Conservation (phyloP, 2,797 vertebrate species). For the Heteromormyrus szaboi region DNA sequence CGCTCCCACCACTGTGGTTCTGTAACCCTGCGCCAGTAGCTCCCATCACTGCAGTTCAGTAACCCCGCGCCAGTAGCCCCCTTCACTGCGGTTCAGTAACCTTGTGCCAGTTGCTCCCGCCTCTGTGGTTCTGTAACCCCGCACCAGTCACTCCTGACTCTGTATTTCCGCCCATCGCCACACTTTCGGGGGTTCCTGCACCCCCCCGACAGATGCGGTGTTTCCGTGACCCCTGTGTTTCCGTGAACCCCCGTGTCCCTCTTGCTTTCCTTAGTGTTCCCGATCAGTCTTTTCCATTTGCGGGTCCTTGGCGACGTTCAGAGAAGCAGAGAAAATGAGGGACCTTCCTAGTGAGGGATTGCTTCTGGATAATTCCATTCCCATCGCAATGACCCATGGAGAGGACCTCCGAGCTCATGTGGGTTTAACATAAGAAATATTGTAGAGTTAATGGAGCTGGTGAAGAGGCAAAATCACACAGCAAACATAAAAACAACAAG, state of each 20-base stretch:
- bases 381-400: background rate
- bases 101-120: background rate
- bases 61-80: background rate
- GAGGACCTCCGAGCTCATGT: background rate
- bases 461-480: background rate
- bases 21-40: too few species aligned
- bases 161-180: background rate
- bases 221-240: background rate
- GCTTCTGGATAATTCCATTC: background rate
- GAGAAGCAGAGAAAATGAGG: background rate
- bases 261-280: background rate
- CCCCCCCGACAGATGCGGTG: background rate
- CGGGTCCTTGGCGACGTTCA: background rate
- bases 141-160: background rate
- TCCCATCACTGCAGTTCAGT: too few species aligned
- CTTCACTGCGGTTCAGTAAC: background rate
- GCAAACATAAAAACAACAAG: background rate
- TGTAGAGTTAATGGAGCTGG: background rate
- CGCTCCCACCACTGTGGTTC: background rate
- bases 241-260: background rate
- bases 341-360: background rate
- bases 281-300: background rate
- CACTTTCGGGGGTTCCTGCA: background rate
- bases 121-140: background rate
- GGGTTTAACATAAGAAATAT: background rate